Base-by-base conservation (phyloP, 2,113 vertebrate species). In the rabbit (Oryctolagus cuniculus) region DNA sequence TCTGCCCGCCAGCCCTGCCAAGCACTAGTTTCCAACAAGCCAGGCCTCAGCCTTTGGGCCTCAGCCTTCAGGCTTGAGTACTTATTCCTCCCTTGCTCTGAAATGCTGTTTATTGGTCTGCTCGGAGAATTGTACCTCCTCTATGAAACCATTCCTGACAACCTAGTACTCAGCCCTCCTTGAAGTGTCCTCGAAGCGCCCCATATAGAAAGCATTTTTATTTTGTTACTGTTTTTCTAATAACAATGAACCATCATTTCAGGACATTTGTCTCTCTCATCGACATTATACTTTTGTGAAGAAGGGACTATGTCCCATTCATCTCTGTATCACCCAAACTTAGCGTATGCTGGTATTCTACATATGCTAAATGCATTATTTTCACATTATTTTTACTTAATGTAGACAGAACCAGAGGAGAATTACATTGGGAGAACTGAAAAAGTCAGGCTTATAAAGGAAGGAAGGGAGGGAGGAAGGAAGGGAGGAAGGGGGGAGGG, bases 341-440 rank as follows among this genome's bases (percentile, higher is more conserved):
- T n/a, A 87, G 58, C 34, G 53, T 27, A 53, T 10, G 36, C 12
- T 34, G 16, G 17, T 58, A 83, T 58, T 94, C 36, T 31, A 15
- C 10, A 44, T 24, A 38, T 78, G 64, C 34, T 74, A 25, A 85
- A 36, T 53, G 7, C 58, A 64, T 11, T 24, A 5, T 6, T 75
- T 90, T 94, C 88, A 74, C 22, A 88, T 49, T 87, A 44, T 31
- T 84, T 66, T 88, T 12, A 63, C 64, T 83, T 70, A 70, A 25
- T 49, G 78, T 0, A 79, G 36, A 90, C 7, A 74, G 29, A 84
- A 13, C 6, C 3, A 24, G 1, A 66, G 10, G 16, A 74, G 10
- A 88, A 4, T 86, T 72, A 75, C 17, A 63, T 1, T 74, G 22
- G 87, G 66, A 38, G 24, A 17, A 66, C 22, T 24, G 58, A 69